A percentile compares a stretch with the other conserved stretches of the same genome.
phyloP scores from a whole-genome alignment of 2,113 vertebrate genomes.

The Petroica traversi region DNA sequence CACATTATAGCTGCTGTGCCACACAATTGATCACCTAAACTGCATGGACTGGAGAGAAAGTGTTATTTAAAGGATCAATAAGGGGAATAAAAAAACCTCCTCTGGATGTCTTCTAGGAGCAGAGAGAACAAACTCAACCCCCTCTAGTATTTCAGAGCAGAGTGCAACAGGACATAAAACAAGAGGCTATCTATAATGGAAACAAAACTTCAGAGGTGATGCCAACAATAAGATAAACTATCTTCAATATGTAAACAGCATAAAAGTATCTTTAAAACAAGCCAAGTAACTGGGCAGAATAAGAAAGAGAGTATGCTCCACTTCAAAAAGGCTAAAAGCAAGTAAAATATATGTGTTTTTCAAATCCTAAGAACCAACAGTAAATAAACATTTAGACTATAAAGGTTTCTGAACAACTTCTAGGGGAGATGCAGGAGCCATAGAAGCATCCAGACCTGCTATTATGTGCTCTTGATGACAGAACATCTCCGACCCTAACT shows the following conservation, averaged over 20 bases:
- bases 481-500: neutral
- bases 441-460: neutral
- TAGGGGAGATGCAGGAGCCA: neutral
- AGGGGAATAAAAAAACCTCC: neutral
- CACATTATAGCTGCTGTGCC: neutral
- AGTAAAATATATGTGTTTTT: neutral
- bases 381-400: neutral
- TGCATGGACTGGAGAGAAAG: neutral
- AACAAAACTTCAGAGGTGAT: neutral
- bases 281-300: neutral
- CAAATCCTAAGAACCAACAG: neutral
- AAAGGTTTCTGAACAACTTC: neutral
- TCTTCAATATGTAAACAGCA: neutral
- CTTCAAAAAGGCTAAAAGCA: neutral
- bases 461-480: neutral
- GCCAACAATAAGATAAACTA: neutral
- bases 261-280: neutral
- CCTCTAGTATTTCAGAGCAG: neutral
- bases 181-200: neutral
- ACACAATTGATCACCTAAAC: conserved; percentile 4
- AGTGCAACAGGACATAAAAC: neutral
- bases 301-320: neutral
- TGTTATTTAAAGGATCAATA: neutral
- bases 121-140: neutral
- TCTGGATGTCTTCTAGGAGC: neutral